Percentiles rank a stretch among this genome's conserved stretches.
These are phyloP conservation scores for Cheilosia variabilis DNA, from an alignment of 2,888 invertebrate species.

Conservation along the genomic window DNA sequence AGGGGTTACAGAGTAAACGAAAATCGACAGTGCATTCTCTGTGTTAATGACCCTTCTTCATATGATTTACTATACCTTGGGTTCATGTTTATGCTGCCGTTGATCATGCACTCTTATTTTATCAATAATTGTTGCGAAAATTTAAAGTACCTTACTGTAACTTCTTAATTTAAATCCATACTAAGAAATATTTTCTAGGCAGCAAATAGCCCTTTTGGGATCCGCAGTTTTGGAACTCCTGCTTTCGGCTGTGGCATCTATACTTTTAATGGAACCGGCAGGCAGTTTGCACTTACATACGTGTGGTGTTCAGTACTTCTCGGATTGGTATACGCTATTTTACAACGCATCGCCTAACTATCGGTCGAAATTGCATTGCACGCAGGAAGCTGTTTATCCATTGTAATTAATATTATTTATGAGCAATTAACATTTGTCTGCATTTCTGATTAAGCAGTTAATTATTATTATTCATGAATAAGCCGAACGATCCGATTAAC, in stretches of 20 bases:
- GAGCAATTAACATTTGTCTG: too few species aligned
- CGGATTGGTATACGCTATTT: slow-evolving; percentile 98
- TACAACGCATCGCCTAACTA: slow-evolving; percentile 97
- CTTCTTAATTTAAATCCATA: not conserved
- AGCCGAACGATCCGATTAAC: too few species aligned
- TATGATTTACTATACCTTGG: slow-evolving; percentile 98
- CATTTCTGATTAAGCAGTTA: too few species aligned
- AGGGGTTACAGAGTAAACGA: slow-evolving; percentile 90
- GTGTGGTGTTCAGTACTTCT: slow-evolving; percentile 91
- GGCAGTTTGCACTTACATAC: slow-evolving; percentile 91
- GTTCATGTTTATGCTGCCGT: slow-evolving; percentile 95
- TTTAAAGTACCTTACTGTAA: slow-evolving; percentile 85
- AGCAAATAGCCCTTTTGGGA: slow-evolving; percentile 90
- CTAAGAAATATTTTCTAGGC: slow-evolving; percentile 86
- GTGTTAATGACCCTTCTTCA: slow-evolving; percentile 89
- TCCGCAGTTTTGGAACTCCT: slow-evolving; percentile 93
- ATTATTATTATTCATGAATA: too few species aligned
- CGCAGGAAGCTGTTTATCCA: slow-evolving; percentile 99
- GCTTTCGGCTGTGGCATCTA: slow-evolving; percentile 89
- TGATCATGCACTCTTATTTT: slow-evolving; percentile 96
- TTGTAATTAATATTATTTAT: slow-evolving; percentile 87
- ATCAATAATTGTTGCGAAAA: slow-evolving; percentile 92
- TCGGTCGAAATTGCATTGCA: slow-evolving; percentile 94
- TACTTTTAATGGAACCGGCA: slow-evolving; percentile 92
- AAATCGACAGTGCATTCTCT: slow-evolving; percentile 89